phyloP scores from a whole-genome alignment of 2,888 invertebrate species.

The Lepidochrysops patricia region DNA sequence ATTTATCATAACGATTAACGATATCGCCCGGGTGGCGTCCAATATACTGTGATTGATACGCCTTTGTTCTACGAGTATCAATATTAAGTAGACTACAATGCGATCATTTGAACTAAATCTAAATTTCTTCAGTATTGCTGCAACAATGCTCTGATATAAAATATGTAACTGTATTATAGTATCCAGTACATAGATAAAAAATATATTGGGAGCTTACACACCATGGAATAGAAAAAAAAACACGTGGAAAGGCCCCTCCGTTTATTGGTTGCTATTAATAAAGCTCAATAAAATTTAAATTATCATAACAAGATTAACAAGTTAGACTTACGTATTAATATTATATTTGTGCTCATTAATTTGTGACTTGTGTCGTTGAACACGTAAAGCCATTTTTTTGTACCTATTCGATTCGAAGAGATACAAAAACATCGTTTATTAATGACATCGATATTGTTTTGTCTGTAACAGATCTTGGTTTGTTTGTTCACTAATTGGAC shows the following conservation, averaged over 20 bases:
- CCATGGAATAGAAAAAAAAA: too few relatives aligned
- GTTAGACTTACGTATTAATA: too few relatives aligned
- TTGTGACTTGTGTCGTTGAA: background rate
- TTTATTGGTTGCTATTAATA: too few relatives aligned
- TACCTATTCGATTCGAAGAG: background rate
- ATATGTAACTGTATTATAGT: too few relatives aligned
- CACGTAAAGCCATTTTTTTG: too few relatives aligned
- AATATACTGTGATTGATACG: slow-evolving; percentile 5
- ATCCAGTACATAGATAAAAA: too few relatives aligned
- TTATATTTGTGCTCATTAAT: too few relatives aligned
- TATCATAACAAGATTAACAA: too few relatives aligned
- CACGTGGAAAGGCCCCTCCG: too few relatives aligned
- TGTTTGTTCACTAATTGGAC: slow-evolving; percentile 23
- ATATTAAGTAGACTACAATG: background rate
- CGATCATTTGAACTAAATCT: background rate
- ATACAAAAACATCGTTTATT: background rate
- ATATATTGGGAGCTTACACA: too few relatives aligned
- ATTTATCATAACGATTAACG: slow-evolving; percentile 15
- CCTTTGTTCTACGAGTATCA: slow-evolving; percentile 4
- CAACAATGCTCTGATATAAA: background rate
- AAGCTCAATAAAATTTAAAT: too few relatives aligned
- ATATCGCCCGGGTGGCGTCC: slow-evolving; percentile 6
- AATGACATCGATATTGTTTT: background rate
- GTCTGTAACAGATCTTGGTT: slow-evolving; percentile 20
- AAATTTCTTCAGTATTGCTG: background rate